Evolutionary conservation across 2,888 invertebrate genomes (phyloP).

Genomic region (Operophtera brumata): DNA sequence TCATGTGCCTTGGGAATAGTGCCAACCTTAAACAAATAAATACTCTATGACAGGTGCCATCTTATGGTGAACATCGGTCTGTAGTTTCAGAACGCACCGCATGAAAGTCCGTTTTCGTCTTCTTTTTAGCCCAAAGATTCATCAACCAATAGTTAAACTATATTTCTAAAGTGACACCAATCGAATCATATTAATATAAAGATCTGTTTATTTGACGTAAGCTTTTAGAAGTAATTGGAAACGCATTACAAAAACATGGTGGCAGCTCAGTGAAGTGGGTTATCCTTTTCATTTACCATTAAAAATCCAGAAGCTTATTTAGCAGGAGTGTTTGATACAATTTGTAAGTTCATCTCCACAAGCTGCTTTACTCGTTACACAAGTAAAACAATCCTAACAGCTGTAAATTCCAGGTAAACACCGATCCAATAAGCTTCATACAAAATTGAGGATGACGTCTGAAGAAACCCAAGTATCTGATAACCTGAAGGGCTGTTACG

Average conservation of each 20-base stretch:
- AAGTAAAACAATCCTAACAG: conserved; percentile 26
- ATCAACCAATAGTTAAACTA: not conserved
- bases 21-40: too few species aligned
- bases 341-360: conserved; percentile 58
- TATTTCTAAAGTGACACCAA: not conserved
- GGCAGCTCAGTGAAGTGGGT: conserved; percentile 74
- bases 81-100: not conserved
- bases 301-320: conserved; percentile 72
- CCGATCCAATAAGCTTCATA: conserved; percentile 74
- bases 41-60: too few species aligned
- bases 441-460: conserved; percentile 75
- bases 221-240: not conserved
- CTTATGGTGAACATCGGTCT: too few species aligned
- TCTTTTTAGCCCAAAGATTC: not conserved
- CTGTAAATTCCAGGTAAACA: conserved; percentile 66
- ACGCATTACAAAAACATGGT: conserved; percentile 68
- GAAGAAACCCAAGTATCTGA: conserved; percentile 75
- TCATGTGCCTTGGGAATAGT: too few species aligned
- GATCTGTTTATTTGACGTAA: conserved; percentile 9
- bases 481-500: conserved; percentile 89
- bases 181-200: not conserved
- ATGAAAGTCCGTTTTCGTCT: not conserved
- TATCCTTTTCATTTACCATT: conserved; percentile 66
- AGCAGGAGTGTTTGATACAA: conserved; percentile 79
- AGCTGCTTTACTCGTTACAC: conserved; percentile 5